Conservation (phyloP, 53 echinoderm and acorn worm species). For the Zoroaster sp. region DNA sequence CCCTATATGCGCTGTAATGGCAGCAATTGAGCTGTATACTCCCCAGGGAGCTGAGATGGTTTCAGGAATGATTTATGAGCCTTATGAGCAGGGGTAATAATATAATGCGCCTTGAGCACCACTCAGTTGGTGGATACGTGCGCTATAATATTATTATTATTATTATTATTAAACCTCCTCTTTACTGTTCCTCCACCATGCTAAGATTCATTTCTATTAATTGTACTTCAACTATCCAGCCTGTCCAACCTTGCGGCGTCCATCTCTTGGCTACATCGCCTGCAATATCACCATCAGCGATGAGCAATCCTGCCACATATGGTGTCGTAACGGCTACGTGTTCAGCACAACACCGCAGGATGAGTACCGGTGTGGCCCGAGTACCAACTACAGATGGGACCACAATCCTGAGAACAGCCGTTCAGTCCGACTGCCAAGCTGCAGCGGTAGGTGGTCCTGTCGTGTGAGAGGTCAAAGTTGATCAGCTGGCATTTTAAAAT, state of each 20-base stretch:
- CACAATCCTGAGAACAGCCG: neutral
- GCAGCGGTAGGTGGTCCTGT: constrained; percentile 17
- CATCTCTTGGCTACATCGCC: neutral
- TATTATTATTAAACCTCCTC: too few relatives aligned
- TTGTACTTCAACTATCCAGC: neutral
- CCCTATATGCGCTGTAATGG: too few relatives aligned
- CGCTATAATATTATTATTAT: too few relatives aligned
- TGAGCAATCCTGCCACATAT: neutral
- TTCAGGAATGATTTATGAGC: too few relatives aligned
- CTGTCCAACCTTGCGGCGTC: constrained; percentile 2
- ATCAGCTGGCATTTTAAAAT: too few relatives aligned
- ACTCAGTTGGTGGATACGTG: too few relatives aligned
- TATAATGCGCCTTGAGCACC: too few relatives aligned
- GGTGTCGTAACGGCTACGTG: neutral
- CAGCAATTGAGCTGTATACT: too few relatives aligned
- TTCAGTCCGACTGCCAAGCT: neutral
- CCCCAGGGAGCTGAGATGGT: too few relatives aligned
- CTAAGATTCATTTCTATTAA: neutral
- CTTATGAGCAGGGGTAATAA: too few relatives aligned
- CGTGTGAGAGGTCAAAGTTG: too few relatives aligned
- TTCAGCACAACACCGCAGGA: constrained; percentile 16
- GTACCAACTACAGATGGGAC: constrained; percentile 26
- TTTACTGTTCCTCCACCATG: neutral
- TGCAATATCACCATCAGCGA: neutral
- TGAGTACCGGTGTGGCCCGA: constrained; percentile 22